Conservation (phyloP, 2,797 vertebrate species). For the Lutjanus argentimaculatus region DNA sequence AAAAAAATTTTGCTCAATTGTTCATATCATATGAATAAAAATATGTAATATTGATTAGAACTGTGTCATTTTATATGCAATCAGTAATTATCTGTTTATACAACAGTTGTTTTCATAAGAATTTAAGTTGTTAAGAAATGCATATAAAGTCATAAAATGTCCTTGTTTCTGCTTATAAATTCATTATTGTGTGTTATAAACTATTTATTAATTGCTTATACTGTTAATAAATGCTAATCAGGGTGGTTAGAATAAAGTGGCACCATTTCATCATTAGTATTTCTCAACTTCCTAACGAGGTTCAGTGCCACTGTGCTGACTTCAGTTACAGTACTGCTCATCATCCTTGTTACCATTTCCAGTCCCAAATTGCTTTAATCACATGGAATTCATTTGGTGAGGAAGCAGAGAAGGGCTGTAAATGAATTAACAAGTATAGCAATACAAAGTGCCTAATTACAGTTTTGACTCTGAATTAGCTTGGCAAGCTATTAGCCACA, state of each 20-base stretch:
- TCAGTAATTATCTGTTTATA: background rate
- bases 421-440: conserved; percentile 55
- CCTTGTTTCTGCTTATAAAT: background rate
- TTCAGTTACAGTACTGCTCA: conserved; percentile 34
- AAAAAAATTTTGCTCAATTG: background rate
- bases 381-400: conserved; percentile 51
- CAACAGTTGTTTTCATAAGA: background rate
- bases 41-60: background rate
- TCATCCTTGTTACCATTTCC: conserved; percentile 49
- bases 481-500: conserved; percentile 55
- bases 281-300: conserved; percentile 42
- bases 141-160: background rate
- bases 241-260: background rate
- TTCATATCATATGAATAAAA: background rate
- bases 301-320: conserved; percentile 33
- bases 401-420: conserved; percentile 43
- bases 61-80: background rate
- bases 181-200: background rate
- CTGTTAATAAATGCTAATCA: conserved; percentile 11
- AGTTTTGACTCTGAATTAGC: conserved; percentile 68
- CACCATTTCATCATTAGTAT: conserved; percentile 11
- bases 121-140: background rate
- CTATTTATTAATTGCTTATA: background rate
- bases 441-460: conserved; percentile 72
- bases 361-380: conserved; percentile 57